Percentiles rank a stretch among this genome's conserved stretches.
phyloP scores from a whole-genome alignment of 2,888 invertebrate genomes.

The Bombylius discolor region DNA sequence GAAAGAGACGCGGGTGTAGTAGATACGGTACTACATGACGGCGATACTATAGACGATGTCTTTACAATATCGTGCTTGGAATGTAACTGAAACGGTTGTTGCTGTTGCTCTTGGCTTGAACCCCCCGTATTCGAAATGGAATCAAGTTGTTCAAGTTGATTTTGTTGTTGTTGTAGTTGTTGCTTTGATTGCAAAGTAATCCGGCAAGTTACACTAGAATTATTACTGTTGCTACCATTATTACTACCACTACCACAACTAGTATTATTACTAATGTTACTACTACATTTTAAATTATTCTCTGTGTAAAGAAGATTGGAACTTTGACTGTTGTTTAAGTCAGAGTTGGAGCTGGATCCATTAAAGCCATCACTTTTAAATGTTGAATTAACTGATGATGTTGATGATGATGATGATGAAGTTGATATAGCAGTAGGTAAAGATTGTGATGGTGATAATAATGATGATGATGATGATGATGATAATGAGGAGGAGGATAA shows the following conservation, averaged over 20 bases:
- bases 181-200: not conserved
- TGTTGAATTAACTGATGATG: not conserved
- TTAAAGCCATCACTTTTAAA: not conserved
- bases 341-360: not conserved
- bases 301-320: not conserved
- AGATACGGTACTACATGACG: constrained; percentile 4
- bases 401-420: not conserved
- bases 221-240: not conserved
- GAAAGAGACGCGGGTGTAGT: not conserved
- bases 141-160: constrained; percentile 1
- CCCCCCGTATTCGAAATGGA: not conserved
- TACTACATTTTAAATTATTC: not conserved
- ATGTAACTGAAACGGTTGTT: constrained; percentile 25
- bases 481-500: not conserved
- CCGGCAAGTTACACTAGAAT: constrained; percentile 6
- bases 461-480: not conserved
- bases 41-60: constrained; percentile 15
- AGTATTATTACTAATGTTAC: not conserved
- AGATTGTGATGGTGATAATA: not conserved
- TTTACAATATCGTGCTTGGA: constrained; percentile 32
- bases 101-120: not conserved
- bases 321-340: not conserved
- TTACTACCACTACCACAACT: not conserved
- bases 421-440: not conserved
- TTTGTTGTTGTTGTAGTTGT: not conserved